Percentiles rank a stretch among this genome's conserved stretches.
These are phyloP conservation scores for Rhinichthys klamathensis DNA, from an alignment of 2,113 vertebrate species.

Conservation along the genomic window DNA sequence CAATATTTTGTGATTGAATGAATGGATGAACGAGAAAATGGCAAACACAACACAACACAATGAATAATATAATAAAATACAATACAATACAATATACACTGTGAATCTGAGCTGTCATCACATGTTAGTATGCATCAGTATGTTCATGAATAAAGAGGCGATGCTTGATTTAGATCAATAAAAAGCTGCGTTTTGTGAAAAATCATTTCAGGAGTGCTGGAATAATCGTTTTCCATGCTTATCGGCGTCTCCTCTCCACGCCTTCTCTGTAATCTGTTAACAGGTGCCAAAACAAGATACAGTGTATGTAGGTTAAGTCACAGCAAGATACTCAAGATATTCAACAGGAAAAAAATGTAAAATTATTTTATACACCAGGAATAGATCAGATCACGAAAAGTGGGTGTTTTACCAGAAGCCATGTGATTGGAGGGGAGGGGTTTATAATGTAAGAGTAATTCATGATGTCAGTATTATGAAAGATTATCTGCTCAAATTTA, in stretches of 20 bases:
- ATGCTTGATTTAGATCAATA: neutral
- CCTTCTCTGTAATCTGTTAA: constrained; percentile 10
- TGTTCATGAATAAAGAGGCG: neutral
- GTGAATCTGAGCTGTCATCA: neutral
- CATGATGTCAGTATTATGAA: too few species aligned
- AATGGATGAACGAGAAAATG: too few species aligned
- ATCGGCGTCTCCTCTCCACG: neutral
- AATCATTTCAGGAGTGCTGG: constrained; percentile 3
- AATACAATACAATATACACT: neutral
- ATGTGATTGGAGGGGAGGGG: too few species aligned
- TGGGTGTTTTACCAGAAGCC: neutral
- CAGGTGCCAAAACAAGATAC: constrained; percentile 24
- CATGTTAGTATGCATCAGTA: neutral
- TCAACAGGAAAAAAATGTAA: neutral
- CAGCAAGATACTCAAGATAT: neutral
- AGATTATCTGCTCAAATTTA: too few species aligned
- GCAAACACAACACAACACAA: too few species aligned
- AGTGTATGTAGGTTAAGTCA: constrained; percentile 8
- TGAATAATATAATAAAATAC: too few species aligned
- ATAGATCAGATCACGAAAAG: neutral
- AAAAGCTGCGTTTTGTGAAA: constrained; percentile 11
- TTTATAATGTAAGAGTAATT: too few species aligned
- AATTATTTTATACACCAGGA: neutral
- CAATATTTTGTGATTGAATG: neutral
- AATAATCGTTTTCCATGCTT: constrained; percentile 1